Evolutionary conservation across 2,113 vertebrate species (phyloP).

Genomic region (Microtus richardsoni): DNA sequence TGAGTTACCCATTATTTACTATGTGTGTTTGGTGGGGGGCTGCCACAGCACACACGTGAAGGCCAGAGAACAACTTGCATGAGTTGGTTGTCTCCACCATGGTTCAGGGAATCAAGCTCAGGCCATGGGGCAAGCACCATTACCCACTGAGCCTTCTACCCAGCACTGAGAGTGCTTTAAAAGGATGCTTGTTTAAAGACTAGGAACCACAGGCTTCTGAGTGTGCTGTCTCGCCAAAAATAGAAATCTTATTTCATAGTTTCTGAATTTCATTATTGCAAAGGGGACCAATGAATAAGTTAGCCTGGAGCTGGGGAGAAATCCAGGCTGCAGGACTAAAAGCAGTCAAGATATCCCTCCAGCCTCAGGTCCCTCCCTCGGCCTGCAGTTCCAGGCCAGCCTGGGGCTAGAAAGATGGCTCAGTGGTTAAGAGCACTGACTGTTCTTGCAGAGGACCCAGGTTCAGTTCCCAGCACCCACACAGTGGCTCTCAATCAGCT

Average conservation of each 20-base stretch:
- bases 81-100: background rate
- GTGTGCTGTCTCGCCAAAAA: background rate
- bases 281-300: background rate
- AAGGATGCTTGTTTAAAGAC: conserved; percentile 42
- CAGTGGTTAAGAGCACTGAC: background rate
- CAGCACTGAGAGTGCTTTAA: background rate
- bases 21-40: background rate
- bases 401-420: background rate
- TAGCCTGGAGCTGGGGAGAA: background rate
- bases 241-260: conserved; percentile 1
- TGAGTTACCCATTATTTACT: background rate
- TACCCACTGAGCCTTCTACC: background rate
- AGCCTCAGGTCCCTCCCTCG: background rate
- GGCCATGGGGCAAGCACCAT: too few species aligned
- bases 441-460: background rate
- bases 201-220: conserved; percentile 28
- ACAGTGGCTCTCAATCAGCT: background rate
- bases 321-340: background rate
- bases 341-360: background rate
- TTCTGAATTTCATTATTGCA: background rate
- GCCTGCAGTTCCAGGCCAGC: background rate
- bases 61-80: too few species aligned
- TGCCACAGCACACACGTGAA: background rate
- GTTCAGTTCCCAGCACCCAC: background rate
- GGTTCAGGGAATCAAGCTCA: background rate